phyloP scores from a whole-genome alignment of 2,113 vertebrate species.

The Caretta caretta region DNA sequence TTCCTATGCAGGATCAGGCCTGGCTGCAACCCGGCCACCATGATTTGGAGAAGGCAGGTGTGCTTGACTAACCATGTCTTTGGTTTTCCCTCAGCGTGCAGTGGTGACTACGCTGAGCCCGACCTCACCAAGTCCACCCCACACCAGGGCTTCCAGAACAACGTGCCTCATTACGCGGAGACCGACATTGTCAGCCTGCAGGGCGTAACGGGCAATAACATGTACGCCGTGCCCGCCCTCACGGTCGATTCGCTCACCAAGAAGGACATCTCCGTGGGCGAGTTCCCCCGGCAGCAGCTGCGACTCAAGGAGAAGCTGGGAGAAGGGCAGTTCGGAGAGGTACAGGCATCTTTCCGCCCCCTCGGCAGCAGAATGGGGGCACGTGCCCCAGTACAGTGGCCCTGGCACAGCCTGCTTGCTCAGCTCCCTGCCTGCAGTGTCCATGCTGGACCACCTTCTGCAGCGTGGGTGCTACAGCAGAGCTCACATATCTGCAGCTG shows the following conservation, averaged over 20 bases:
- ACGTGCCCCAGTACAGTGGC: neutral
- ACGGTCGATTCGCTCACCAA: slow-evolving; percentile 87
- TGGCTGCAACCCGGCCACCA: too few relatives aligned
- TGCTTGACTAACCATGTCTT: neutral
- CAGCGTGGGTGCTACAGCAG: neutral
- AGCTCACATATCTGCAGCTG: neutral
- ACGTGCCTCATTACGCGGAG: slow-evolving; percentile 86
- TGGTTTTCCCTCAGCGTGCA: slow-evolving; percentile 73
- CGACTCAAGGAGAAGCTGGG: slow-evolving; percentile 88
- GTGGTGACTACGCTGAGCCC: slow-evolving; percentile 86
- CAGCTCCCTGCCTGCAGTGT: neutral
- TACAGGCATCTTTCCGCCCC: slow-evolving; percentile 9
- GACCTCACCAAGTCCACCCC: slow-evolving; percentile 88
- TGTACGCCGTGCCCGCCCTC: slow-evolving; percentile 87
- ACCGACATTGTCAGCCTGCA: slow-evolving; percentile 87
- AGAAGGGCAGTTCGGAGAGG: slow-evolving; percentile 90
- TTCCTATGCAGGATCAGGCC: too few relatives aligned
- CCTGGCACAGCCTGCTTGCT: neutral
- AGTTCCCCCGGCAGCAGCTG: slow-evolving; percentile 85
- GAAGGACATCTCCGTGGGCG: slow-evolving; percentile 86
- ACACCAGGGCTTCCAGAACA: slow-evolving; percentile 86
- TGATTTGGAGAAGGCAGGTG: neutral
- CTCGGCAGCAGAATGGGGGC: too few relatives aligned
- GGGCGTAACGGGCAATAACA: slow-evolving; percentile 89
- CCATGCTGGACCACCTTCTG: neutral